Base-by-base conservation (phyloP, 2,888 invertebrate species). In the Phortica okadai region DNA sequence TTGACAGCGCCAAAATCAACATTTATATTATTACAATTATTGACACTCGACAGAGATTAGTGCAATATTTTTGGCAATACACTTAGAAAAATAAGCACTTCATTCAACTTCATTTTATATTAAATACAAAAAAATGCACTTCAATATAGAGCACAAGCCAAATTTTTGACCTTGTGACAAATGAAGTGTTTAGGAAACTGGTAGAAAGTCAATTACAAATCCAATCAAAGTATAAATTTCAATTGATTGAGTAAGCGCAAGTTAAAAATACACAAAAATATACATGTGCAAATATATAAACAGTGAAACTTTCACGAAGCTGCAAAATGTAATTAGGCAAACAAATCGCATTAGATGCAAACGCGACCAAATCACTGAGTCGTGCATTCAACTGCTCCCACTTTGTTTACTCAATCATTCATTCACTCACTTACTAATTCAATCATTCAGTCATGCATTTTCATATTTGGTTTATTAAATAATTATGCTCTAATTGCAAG, bases 401-500 rank as follows among this genome's bases (percentile, higher is more conserved):
- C 41, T 79, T 84, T 76, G 77, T 76, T 77, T 76, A 83, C 76
- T 79, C 83, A 83, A 77, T 50, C 73, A 64, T 50, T 44, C 58
- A 66, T 44, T 25, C 14, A 58, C 10, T 25, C 59, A 56, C 6
- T 50, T 8, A 58, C 14, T 21, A 14, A 45, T 8, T 6, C 70
- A 45, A 8, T 44, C n/a, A 72, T 11, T 25, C 64, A 4, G 8
- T 16, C 45, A 50, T 0, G 44, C 50, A 66, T 76, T 76, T 73
- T 73, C 78, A 82, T 78, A 85, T 84, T 84, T 79, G 82, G 84
- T 81, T 82, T 83, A 89, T 89, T 82, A 83, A 88, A 89, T 88
- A 84, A 89, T 89, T 88, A 87, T 78, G 83, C 86, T 87, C 89
- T 89, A 88, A 89, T 86, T 86, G 88, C 84, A 80, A 88, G 83